phyloP scores from a whole-genome alignment of 2,113 vertebrate genomes.

The Etheostoma spectabile region DNA sequence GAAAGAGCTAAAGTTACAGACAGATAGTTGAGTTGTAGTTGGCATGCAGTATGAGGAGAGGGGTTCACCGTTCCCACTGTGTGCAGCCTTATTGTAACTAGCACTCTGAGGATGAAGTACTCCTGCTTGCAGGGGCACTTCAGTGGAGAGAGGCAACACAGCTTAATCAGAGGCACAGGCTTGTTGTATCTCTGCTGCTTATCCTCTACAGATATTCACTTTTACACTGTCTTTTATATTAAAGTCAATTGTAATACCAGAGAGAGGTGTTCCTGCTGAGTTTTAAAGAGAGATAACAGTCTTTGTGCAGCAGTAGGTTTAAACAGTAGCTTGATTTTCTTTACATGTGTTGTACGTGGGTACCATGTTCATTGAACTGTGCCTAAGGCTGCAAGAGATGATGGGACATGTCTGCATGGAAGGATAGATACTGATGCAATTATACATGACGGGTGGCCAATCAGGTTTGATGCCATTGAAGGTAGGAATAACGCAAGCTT shows the following conservation, averaged over 20 bases:
- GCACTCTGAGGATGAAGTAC: slow-evolving; percentile 26
- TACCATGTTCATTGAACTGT: slow-evolving; percentile 23
- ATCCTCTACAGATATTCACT: slow-evolving; percentile 58
- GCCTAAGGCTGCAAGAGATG: slow-evolving; percentile 64
- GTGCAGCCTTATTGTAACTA: slow-evolving; percentile 59
- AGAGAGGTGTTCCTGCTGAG: slow-evolving; percentile 1
- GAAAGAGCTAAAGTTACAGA: neutral
- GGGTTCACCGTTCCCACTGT: slow-evolving; percentile 43
- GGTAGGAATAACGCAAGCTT: slow-evolving; percentile 33
- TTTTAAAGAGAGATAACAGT: neutral
- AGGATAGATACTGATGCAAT: slow-evolving; percentile 64
- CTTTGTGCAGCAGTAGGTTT: neutral
- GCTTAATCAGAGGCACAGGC: slow-evolving; percentile 45
- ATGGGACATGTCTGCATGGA: slow-evolving; percentile 70
- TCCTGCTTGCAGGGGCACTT: slow-evolving; percentile 43
- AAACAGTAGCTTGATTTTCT: slow-evolving; percentile 30
- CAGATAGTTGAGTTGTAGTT: slow-evolving; percentile 21
- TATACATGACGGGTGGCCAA: slow-evolving; percentile 58
- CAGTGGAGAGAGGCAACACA: slow-evolving; percentile 30
- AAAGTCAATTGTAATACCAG: slow-evolving; percentile 20
- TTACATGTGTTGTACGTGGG: slow-evolving; percentile 31
- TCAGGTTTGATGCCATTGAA: slow-evolving; percentile 58
- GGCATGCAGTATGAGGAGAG: slow-evolving; percentile 12
- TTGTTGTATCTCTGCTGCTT: slow-evolving; percentile 39
- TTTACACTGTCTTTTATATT: slow-evolving; percentile 47